Evolutionary conservation across 35 echinoderm and acorn worm genomes (phyloP).

Genomic region (Patiria miniata): DNA sequence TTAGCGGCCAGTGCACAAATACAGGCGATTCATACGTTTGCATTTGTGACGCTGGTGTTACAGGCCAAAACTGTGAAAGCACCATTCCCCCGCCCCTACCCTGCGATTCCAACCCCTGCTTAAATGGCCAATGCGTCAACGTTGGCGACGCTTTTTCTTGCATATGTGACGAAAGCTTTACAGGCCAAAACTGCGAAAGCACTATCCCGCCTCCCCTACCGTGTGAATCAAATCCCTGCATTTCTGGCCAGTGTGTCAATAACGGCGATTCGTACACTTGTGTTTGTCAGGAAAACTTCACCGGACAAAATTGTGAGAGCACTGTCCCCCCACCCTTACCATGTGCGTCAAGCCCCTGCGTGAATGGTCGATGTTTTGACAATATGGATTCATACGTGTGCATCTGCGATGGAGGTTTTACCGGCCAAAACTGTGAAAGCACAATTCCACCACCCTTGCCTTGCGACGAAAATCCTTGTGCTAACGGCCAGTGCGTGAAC

Average conservation of each 20-base stretch:
- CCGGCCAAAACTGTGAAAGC: conserved; percentile 68
- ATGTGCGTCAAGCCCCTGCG: conserved; percentile 24
- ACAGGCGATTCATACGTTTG: conserved; percentile 52
- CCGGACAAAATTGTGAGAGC: conserved; percentile 66
- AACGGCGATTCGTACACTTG: conserved; percentile 33
- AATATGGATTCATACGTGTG: conserved; percentile 39
- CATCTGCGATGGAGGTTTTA: conserved; percentile 59
- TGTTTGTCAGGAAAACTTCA: conserved; percentile 49
- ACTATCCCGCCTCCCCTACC: conserved; percentile 54
- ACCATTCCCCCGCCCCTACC: conserved; percentile 48
- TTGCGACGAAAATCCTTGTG: conserved; percentile 82
- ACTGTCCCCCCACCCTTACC: neutral
- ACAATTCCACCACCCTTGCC: conserved; percentile 60
- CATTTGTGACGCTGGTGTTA: conserved; percentile 54
- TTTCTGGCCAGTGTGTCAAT: conserved; percentile 53
- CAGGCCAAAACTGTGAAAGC: conserved; percentile 65
- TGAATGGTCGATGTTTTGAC: conserved; percentile 22
- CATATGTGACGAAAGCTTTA: conserved; percentile 37
- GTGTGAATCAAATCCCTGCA: conserved; percentile 78
- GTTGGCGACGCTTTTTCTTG: conserved; percentile 49
- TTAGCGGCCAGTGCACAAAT: conserved; percentile 55
- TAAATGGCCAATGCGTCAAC: conserved; percentile 73
- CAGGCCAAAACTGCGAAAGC: conserved; percentile 69
- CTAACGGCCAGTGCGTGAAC: conserved; percentile 72
- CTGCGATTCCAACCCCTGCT: conserved; percentile 86